Percentiles rank a stretch among this genome's conserved stretches.
These are phyloP conservation scores for Dreissena polymorpha DNA, from an alignment of 1,140 invertebrate species.

Conservation along the genomic window DNA sequence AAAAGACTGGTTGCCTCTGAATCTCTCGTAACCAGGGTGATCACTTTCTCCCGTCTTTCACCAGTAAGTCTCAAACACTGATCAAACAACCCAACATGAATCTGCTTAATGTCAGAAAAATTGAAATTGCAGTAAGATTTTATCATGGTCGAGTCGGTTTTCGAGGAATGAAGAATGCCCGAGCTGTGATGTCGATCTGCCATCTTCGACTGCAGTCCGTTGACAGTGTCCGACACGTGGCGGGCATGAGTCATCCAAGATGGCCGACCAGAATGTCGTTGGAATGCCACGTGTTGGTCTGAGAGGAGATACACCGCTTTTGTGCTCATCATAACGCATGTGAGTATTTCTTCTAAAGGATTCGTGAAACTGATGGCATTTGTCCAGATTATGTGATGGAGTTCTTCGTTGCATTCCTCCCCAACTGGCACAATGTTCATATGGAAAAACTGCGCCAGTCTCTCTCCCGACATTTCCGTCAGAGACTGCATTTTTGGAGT, in stretches of 20 bases:
- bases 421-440: constrained; percentile 67
- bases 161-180: constrained; percentile 60
- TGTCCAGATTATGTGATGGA: constrained; percentile 74
- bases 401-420: constrained; percentile 65
- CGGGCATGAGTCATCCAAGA: constrained; percentile 74
- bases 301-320: constrained; percentile 74
- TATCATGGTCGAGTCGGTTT: constrained; percentile 56
- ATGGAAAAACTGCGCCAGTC: constrained; percentile 74
- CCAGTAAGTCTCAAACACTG: constrained; percentile 76
- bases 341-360: constrained; percentile 70
- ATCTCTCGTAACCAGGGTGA: constrained; percentile 72
- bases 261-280: constrained; percentile 56
- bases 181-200: constrained; percentile 61
- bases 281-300: constrained; percentile 58
- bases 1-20: constrained; percentile 66
- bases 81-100: constrained; percentile 77
- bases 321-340: constrained; percentile 75
- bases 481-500: constrained; percentile 66
- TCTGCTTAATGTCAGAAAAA: constrained; percentile 71
- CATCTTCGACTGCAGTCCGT: constrained; percentile 52
- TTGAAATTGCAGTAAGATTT: constrained; percentile 66
- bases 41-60: constrained; percentile 65
- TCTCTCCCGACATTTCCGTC: constrained; percentile 66
- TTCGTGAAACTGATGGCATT: constrained; percentile 73
- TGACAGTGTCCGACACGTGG: constrained; percentile 74